These are phyloP conservation scores for Lagorchestes hirsutus DNA, from an alignment of 2,797 vertebrate species.

Conservation along the genomic window DNA sequence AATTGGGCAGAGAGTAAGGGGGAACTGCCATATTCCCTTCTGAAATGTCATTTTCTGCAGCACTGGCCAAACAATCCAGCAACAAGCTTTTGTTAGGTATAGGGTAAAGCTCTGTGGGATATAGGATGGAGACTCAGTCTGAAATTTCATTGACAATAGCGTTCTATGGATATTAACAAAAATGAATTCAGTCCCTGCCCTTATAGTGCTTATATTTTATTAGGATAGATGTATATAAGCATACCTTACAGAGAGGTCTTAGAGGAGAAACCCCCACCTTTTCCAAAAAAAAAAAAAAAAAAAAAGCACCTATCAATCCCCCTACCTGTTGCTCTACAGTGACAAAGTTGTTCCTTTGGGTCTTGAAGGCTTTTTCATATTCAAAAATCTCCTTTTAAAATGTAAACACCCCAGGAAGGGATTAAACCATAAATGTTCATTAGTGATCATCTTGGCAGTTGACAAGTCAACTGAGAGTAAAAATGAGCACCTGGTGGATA, in stretches of 20 bases:
- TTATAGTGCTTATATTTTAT: background rate
- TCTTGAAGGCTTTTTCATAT: background rate
- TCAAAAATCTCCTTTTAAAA: background rate
- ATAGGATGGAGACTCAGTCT: background rate
- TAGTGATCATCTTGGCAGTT: background rate
- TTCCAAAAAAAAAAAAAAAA: background rate
- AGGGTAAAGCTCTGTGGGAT: background rate
- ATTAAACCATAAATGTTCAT: background rate
- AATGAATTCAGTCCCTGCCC: background rate
- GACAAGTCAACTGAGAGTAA: background rate
- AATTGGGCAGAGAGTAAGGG: background rate
- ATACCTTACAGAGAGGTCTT: background rate
- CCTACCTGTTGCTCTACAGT: background rate
- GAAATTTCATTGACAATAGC: background rate
- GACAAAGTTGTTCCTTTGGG: background rate
- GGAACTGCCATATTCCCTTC: background rate
- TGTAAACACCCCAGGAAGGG: background rate
- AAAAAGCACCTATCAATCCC: background rate
- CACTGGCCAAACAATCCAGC: background rate
- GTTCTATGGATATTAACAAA: background rate
- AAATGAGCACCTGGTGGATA: background rate
- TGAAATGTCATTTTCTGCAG: background rate
- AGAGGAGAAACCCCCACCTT: background rate
- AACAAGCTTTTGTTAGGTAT: background rate
- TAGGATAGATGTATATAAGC: background rate